Evolutionary conservation across 2,113 vertebrate species (phyloP).

Genomic region (Todiramphus chloris): DNA sequence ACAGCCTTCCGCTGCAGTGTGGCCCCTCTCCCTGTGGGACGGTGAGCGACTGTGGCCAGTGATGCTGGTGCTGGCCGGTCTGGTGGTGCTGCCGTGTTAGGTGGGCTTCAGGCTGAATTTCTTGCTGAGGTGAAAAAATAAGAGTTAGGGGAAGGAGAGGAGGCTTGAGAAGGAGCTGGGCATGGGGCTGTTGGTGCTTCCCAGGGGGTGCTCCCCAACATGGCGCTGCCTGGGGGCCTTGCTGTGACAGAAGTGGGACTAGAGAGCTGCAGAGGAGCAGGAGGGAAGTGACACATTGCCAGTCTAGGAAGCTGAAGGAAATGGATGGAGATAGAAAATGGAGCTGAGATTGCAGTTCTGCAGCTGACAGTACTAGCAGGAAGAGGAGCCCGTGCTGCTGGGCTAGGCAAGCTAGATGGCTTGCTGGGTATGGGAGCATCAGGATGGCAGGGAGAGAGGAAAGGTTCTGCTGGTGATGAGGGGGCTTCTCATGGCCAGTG

Average conservation of each 20-base stretch:
- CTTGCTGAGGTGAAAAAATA: background rate
- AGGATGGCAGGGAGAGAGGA: background rate
- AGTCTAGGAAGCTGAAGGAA: background rate
- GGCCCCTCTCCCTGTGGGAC: background rate
- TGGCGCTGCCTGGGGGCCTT: fast-evolving
- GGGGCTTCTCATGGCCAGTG: background rate
- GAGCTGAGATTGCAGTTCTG: background rate
- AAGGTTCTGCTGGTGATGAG: background rate
- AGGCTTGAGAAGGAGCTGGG: background rate
- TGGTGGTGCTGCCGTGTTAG: fast-evolving
- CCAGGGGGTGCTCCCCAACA: background rate
- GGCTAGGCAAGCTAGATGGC: background rate
- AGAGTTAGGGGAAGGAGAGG: background rate
- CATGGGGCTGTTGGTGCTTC: background rate
- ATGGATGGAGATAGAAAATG: conserved; percentile 10
- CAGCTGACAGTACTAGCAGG: background rate
- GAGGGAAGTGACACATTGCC: fast-evolving
- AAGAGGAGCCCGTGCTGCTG: fast-evolving
- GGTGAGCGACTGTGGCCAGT: fast-evolving
- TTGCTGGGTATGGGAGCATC: background rate
- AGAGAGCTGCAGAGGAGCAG: background rate
- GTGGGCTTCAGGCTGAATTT: background rate
- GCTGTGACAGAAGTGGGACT: background rate
- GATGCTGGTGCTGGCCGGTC: background rate
- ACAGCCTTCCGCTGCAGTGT: background rate